Conservation (phyloP, 2,113 vertebrate genomes). For the Cheilinus undulatus region DNA sequence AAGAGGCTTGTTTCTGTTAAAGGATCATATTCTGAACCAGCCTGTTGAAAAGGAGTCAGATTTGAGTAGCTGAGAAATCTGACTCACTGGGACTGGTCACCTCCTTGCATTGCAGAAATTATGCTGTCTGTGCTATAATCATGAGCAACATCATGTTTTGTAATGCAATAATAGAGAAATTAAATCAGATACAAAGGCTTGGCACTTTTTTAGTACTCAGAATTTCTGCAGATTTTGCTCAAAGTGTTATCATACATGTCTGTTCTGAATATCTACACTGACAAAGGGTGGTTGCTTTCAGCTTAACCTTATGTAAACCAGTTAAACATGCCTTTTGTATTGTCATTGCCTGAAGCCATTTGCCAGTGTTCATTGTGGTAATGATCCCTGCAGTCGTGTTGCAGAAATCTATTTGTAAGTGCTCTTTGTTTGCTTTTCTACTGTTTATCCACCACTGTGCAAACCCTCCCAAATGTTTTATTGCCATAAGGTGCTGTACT, state of each 20-base stretch:
- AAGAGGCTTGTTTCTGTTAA: background rate
- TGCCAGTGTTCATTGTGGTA: constrained; percentile 21
- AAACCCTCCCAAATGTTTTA: constrained; percentile 42
- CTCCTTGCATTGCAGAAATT: constrained; percentile 1
- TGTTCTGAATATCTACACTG: background rate
- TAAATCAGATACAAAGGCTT: background rate
- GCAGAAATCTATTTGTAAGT: constrained; percentile 21
- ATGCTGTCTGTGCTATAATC: background rate
- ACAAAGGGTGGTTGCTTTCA: constrained; percentile 3
- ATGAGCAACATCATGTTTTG: constrained; percentile 8
- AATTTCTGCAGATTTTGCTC: background rate
- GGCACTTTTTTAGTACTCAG: background rate
- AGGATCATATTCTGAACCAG: constrained; percentile 21
- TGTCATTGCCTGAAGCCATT: constrained; percentile 25
- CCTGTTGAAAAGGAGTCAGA: constrained; percentile 16
- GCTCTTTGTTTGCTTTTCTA: constrained; percentile 46
- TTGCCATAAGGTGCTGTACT: constrained; percentile 34
- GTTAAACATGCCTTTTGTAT: constrained; percentile 9
- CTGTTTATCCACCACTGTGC: constrained; percentile 27
- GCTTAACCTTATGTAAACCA: constrained; percentile 11
- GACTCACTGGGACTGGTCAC: background rate
- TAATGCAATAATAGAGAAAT: constrained; percentile 15
- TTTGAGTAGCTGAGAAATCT: constrained; percentile 1
- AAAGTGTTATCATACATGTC: background rate
- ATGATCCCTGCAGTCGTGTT: constrained; percentile 12